Base-by-base conservation (phyloP, 2,797 vertebrate genomes). In the Zenarchopterus dispar region DNA sequence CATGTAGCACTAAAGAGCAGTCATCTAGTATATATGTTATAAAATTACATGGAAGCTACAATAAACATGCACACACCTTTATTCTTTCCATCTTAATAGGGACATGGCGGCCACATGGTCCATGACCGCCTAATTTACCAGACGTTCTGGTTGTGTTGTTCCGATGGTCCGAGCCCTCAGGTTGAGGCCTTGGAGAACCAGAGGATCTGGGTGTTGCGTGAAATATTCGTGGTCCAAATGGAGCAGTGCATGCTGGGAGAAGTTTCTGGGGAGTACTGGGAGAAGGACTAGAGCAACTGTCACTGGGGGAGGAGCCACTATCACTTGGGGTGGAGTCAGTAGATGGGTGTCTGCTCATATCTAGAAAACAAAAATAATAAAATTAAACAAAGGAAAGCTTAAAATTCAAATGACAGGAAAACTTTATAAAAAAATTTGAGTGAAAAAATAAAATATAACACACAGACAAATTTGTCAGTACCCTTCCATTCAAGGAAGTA, bases 161-260 rank as follows among this genome's bases (percentile, higher is more conserved):
- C 11, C 78, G 75, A 19, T 86, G 75, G 2, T 94, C 93, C 0
- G 90, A 88, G 18, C 97, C 97, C 86, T 98, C 97, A 0, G 97
- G 97, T 16, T 95, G 97, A 26, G 96, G 97, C 62, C 97, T 92
- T 69, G 92, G 85, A 10, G 91, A 91, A 17, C 83, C 93, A 58
- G 91, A 89, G 22, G 88, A 87, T 49, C 84, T 90, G 4, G 89
- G 91, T 67, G 74, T 92, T 26, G 87, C 82, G 67, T 89, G 88
- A 68, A 91, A 86, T 52, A 94, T 57, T 11, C 93, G 81, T 18
- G 93, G 92, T 41, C 93, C 93, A 73, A 94, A 94, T 13, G 80
- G 91, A 56, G 91, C 84, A 17, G 84, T 91, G 81, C 77, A 88
- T 74, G 88, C 77, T 70, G 92, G 92, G 56, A 94, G 88, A n/a